Evolutionary conservation across 2,888 invertebrate genomes (phyloP).

Genomic region (Colostygia pectinataria): DNA sequence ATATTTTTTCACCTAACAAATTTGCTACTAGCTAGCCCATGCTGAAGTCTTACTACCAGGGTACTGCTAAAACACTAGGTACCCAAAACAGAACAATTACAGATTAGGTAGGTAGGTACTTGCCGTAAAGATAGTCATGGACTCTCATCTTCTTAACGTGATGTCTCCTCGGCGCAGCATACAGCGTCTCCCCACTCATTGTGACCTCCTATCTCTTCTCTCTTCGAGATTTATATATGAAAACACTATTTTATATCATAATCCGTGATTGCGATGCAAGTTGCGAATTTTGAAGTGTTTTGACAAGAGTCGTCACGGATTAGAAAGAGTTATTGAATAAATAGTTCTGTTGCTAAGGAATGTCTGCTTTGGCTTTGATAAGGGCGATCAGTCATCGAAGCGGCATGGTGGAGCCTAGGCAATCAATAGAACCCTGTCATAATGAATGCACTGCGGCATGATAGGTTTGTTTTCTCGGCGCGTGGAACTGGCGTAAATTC

Average conservation of each 20-base stretch:
- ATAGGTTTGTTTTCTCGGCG: too few species aligned
- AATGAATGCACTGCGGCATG: too few species aligned
- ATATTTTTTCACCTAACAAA: too few species aligned
- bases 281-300: slow-evolving; percentile 1
- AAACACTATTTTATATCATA: neutral
- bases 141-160: slow-evolving; percentile 51
- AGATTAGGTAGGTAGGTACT: slow-evolving; percentile 26
- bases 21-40: too few species aligned
- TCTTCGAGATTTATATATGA: neutral
- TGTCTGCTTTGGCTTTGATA: neutral
- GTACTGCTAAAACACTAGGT: too few species aligned
- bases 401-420: too few species aligned
- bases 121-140: slow-evolving; percentile 75
- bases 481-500: too few species aligned
- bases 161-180: slow-evolving; percentile 43
- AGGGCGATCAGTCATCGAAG: too few species aligned
- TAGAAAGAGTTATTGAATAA: slow-evolving; percentile 7
- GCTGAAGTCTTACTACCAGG: too few species aligned
- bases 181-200: slow-evolving; percentile 59
- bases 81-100: too few species aligned
- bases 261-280: neutral
- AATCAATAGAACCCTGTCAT: too few species aligned
- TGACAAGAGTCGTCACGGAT: too few species aligned
- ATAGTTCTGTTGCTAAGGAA: slow-evolving; percentile 15
- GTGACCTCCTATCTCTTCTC: neutral